Base-by-base conservation (phyloP, 2,888 invertebrate species). In the Rhamnusium bicolor region DNA sequence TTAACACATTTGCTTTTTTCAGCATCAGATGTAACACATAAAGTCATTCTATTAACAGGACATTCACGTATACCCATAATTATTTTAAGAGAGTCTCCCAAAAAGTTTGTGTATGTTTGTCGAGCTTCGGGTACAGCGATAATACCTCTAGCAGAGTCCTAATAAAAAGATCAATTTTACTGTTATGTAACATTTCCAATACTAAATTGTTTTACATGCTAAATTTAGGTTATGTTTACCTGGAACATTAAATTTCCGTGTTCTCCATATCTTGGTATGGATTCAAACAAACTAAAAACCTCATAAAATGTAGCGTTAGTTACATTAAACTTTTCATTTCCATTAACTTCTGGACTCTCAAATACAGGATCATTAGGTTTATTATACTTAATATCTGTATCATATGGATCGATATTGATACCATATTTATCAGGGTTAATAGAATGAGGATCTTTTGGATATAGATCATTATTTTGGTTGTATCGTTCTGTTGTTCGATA, bases 1-100 rank as follows among this genome's bases (percentile, higher is more conserved):
- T 95, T 95, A 53, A 95, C 89, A 86, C 98, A 98, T 88, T 98
- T 98, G 69, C 94, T 93, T 89, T 95, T 91, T 87, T 98, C 98
- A 0, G 93, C 91, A 70, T 95, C 94, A 0, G 98, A 98, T 0
- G 97, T 96, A 19, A 98, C 95, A 85, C 98, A 98, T 18, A 98
- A 87, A 0, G 93, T 93, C 89, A 97, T 96, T n/a, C 92, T 90
- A 56, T 92, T 91, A 6, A 98, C 93, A 0, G 98, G 96, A 85
- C 98, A 98, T 74, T 93, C 91, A 65, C 95, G 90, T 0, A 97
- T 91, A 1, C 93, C 93, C 73, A 93, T 89, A 75, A 97, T 94
- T 0, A 92, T 91, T 46, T 93, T 90, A 78, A 94, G 90, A 0
- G 93, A 90, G 71, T 90, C 90, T 12, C 92, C 93, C 24, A 97